Evolutionary conservation across 2,888 invertebrate genomes (phyloP), one percentile per base, ranked within the genome.

Genomic region (Drymonia ruficornis): DNA sequence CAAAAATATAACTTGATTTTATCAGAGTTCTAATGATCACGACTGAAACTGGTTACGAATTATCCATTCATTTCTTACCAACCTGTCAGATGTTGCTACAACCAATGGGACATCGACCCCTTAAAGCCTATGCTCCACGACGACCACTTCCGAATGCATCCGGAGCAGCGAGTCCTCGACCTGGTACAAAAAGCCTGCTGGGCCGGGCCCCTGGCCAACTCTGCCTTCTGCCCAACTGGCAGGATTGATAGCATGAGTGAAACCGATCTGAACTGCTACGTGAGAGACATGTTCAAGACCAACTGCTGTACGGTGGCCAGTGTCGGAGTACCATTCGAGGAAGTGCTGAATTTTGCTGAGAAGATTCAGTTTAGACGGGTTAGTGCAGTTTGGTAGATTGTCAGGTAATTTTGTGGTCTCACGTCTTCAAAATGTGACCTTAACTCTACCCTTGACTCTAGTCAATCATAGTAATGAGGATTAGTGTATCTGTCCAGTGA

Each of bases 151-250:
- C 72, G 83, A 8, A 65, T 86, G 0, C 51, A 63, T 2, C 83
- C 84, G 0, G 76, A 83, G 38, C 79, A 83, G 40, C 78, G 83
- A 0, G 80, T 81, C 0, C 55, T 91, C 42, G 91, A 91, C 55
- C 60, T 89, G 18, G 70, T 86, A 0, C 91, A 91, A 53, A 72
- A 63, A 16, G 91, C 91, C 0, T 76, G 81, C 38, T 91, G 86
- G 80, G 65, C 71, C 0, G 91, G 91, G 0, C 79, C 83, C 0
- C 77, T 89, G 0, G 50, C 70, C 11, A 87, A 91, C 65, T 89
- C 91, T 0, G 62, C 83, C 36, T 91, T 78, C 67, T 91, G 91
- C 53, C 72, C 70, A 2, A 65, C 78, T 36, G 73, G 64, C 0
- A 66, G 87, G 40, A 76, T 89, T 29, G 70, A 72, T 1, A 51